Conservation (phyloP, 2,888 invertebrate species). For the Limnephilus lunatus region DNA sequence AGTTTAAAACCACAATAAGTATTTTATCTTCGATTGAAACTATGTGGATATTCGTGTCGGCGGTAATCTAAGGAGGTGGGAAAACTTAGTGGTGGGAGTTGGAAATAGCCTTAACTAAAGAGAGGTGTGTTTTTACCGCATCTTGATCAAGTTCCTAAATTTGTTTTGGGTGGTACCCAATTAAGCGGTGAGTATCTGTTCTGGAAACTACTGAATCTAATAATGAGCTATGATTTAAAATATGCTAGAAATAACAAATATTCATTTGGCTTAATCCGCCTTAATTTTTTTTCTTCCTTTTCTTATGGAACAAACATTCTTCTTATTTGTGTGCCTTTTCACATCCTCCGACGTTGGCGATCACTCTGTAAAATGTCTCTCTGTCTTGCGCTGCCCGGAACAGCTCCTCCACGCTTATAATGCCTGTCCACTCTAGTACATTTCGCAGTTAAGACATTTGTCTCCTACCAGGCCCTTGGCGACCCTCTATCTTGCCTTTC, state of each 20-base stretch:
- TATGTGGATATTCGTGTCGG: neutral
- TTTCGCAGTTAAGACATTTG: too few species aligned
- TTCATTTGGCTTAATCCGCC: neutral
- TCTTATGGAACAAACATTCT: too few species aligned
- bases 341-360: too few species aligned
- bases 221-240: neutral
- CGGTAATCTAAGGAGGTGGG: neutral
- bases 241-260: neutral
- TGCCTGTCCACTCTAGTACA: too few species aligned
- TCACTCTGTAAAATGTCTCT: too few species aligned
- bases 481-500: too few species aligned
- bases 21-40: neutral
- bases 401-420: too few species aligned
- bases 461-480: too few species aligned
- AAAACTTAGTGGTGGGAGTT: neutral
- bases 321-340: too few species aligned
- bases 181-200: slow-evolving; percentile 6
- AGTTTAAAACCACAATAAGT: neutral
- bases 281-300: too few species aligned
- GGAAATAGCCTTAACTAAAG: neutral
- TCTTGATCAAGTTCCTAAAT: slow-evolving; percentile 32
- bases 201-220: neutral
- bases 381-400: too few species aligned
- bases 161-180: neutral
- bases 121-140: slow-evolving; percentile 24